Evolutionary conservation across 2,797 vertebrate species (phyloP), one percentile per base, ranked within the genome.

Genomic region (Tolypeutes matacus): DNA sequence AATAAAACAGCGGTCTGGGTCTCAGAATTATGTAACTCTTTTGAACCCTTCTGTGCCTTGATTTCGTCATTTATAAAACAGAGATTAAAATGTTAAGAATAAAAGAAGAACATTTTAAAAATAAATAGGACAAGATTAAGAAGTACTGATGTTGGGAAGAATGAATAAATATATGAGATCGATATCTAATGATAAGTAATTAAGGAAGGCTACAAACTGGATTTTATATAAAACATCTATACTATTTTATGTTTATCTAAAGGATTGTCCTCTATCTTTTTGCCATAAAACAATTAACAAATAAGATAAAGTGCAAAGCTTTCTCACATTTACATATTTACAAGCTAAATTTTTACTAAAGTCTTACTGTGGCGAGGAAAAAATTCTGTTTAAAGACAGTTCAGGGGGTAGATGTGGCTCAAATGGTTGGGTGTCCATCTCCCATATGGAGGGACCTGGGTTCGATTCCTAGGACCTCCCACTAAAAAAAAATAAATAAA

Each of bases 11-110:
- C 49, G 56, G 46, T 36, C 31, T 42, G 27, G 53, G 70, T 51
- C 51, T 92, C 13, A 72, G 36, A 81, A 65, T 72, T 36, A 87
- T 17, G 10, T 4, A 42, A 75, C 20, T 70, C 39, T 73, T 83
- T n/a, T 85, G 53, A 76, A 62, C 27, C 15, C 39, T 25, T 9
- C 77, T 70, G 4, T 39, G 15, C 17, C 18, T 64, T 85, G 72
- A 51, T 76, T 34, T 70, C 72, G 60, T 91, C n/a, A 56, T 51
- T 91, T 95, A 75, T 58, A 75, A 94, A 94, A 91, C 17, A 31
- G 53, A 31, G 53, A 58, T 20, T 2, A 77, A 75, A n/a, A 62
- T 49, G 7, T 39, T 31, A 93, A 31, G 34, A 75, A 91, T 36
- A 51, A 88, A 77, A 83, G 11, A n/a, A n/a, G 36, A 65, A 86